These are phyloP conservation scores for Drosophila mercatorum DNA, from an alignment of 2,888 invertebrate genomes.

Conservation along the genomic window DNA sequence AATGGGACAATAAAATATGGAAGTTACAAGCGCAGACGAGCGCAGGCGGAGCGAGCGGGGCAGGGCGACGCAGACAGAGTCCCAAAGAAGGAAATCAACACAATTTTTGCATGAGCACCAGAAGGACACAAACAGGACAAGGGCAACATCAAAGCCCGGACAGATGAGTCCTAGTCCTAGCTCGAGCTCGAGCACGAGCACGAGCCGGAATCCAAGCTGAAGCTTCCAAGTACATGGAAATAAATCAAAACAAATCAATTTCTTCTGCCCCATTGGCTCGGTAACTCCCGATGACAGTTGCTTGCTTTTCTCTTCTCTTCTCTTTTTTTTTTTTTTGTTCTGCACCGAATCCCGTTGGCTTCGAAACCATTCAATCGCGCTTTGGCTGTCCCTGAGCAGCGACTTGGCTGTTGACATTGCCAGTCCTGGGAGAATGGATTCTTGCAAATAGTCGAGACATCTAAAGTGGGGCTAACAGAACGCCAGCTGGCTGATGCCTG, in stretches of 20 bases:
- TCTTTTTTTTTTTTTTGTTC: constrained; percentile 10
- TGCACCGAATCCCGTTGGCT: constrained; percentile 15
- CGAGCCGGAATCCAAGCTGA: background rate
- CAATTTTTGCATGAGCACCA: constrained; percentile 57
- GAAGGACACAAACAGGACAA: constrained; percentile 17
- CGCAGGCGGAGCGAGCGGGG: constrained; percentile 6
- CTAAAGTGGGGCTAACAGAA: constrained; percentile 61
- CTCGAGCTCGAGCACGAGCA: background rate
- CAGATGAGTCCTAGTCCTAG: constrained; percentile 1
- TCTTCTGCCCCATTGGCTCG: constrained; percentile 70
- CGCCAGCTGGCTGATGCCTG: background rate
- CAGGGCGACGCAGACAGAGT: background rate
- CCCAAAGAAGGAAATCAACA: constrained; percentile 41
- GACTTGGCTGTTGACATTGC: constrained; percentile 32
- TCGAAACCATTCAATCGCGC: constrained; percentile 34
- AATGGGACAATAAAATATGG: constrained; percentile 69
- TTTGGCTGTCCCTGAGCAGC: constrained; percentile 33
- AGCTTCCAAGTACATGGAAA: constrained; percentile 34
- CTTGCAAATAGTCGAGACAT: constrained; percentile 54
- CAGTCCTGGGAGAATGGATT: constrained; percentile 2
- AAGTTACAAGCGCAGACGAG: constrained; percentile 12
- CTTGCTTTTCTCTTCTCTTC: constrained; percentile 7
- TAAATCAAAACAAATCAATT: constrained; percentile 79
- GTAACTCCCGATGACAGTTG: constrained; percentile 63
- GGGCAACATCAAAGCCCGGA: constrained; percentile 43